phyloP scores from a whole-genome alignment of 2,888 invertebrate species.

The Drosophila quinaria region DNA sequence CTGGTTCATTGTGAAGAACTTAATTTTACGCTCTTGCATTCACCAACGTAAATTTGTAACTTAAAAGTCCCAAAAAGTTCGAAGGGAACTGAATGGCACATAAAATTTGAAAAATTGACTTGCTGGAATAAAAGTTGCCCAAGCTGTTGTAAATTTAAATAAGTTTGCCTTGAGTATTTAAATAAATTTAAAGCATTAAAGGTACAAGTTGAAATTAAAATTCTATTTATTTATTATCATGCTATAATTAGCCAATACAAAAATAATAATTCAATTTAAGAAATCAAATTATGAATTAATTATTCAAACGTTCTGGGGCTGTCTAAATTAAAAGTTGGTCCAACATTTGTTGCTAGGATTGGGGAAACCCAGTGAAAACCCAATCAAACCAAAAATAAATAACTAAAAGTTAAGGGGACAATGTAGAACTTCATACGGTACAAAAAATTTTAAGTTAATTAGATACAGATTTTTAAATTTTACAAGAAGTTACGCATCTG shows the following conservation, averaged over 20 bases:
- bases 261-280: not conserved
- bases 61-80: not conserved
- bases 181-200: not conserved
- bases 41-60: slow-evolving; percentile 43
- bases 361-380: not conserved
- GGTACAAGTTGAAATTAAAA: not conserved
- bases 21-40: slow-evolving; percentile 77
- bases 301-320: not conserved
- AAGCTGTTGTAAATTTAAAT: slow-evolving; percentile 46
- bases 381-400: not conserved
- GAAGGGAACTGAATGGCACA: slow-evolving; percentile 6
- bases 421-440: not conserved
- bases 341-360: not conserved
- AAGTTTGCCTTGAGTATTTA: slow-evolving; percentile 29
- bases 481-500: too few species aligned
- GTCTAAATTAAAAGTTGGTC: not conserved
- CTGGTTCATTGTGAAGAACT: slow-evolving; percentile 54
- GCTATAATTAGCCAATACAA: not conserved
- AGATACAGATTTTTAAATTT: too few species aligned
- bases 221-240: not conserved
- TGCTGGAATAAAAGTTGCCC: slow-evolving; percentile 27
- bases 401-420: not conserved
- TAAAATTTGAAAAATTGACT: slow-evolving; percentile 40
- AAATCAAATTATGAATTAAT: not conserved
- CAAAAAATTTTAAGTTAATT: too few species aligned